Evolutionary conservation across 37 sponge, comb jelly and placozoan species (phyloP).

Genomic region (Sycon ciliatum): DNA sequence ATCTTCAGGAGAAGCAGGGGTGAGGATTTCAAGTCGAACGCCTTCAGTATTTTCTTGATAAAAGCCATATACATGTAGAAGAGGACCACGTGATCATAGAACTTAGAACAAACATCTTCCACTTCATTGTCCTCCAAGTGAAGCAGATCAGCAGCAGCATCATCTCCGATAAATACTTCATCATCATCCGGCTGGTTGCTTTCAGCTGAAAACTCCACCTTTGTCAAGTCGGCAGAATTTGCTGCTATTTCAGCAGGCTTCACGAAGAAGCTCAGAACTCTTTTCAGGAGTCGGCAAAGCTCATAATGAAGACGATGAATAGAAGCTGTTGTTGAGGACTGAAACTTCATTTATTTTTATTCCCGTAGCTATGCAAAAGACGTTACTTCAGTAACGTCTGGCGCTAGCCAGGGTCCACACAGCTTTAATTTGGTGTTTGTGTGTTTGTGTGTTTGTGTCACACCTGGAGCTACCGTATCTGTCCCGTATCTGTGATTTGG

Average conservation of each 20-base stretch:
- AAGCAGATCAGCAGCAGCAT: conserved; percentile 2
- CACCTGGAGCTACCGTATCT: too few species aligned
- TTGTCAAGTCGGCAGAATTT: neutral
- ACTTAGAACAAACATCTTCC: neutral
- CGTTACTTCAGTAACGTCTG: too few species aligned
- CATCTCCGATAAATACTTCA: conserved; percentile 16
- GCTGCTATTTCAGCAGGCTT: conserved; percentile 1
- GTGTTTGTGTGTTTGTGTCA: too few species aligned
- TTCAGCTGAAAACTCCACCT: neutral
- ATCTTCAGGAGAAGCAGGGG: neutral
- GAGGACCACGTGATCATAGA: conserved; percentile 17
- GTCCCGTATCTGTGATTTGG: too few species aligned
- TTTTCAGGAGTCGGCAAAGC: conserved; percentile 20
- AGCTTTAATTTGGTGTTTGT: too few species aligned
- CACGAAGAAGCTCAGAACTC: conserved; percentile 30
- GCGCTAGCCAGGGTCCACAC: too few species aligned
- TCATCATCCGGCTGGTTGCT: neutral
- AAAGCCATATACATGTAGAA: conserved; percentile 29
- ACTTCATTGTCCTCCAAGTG: conserved; percentile 18
- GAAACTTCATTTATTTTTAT: conserved; percentile 14
- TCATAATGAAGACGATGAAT: conserved; percentile 32
- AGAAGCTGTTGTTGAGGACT: conserved; percentile 21
- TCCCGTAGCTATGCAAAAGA: too few species aligned
- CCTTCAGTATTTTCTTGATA: conserved; percentile 19
- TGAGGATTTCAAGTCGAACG: conserved; percentile 27